Evolutionary conservation across 2,797 vertebrate genomes (phyloP), one percentile per base, ranked within the genome.

Genomic region (Rhinella marina): DNA sequence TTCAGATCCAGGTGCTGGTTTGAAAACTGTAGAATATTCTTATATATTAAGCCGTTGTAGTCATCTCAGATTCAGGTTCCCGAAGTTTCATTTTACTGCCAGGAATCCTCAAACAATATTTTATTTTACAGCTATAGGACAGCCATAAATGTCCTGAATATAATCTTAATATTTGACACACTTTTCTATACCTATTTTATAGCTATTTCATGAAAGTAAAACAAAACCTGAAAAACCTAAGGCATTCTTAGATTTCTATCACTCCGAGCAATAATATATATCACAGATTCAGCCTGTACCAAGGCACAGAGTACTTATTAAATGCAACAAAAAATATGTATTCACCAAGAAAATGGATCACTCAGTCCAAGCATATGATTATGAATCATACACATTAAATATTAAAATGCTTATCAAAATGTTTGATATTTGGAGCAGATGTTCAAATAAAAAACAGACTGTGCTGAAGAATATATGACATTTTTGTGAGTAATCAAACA

Each of bases 401-500:
- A 85, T 85, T 85, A 88, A 88, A 88, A 88, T 81, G 83, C 78
- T 85, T 85, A 88, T 88, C 82, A 88, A 85, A 88, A 88, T 88
- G 87, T 88, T 88, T 88, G 82, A 88, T 88, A 88, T 88, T 88
- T 85, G 23, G 68, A 88, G 32, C 87, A 88, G 83, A 84, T 88
- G 87, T 88, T 88, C 66, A 72, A 81, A 32, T 85, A 81, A 62
- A 84, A 77, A 84, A 84, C 87, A 88, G 62, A 80, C 78, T 77
- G 84, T 23, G 19, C 54, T 73, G 82, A 79, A 84, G 50, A 88
- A 78, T 84, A 84, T 59, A 70, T 84, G 82, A 84, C 82, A 84
- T 70, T 70, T 68, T 61, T 48, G 59, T 80, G 73, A 88, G 81
- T 88, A 84, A 88, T 80, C 70, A 87, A 57, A 87, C 72, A 59